Conservation (phyloP, 1,140 invertebrate genomes). For the Piezodorus guildinii region DNA sequence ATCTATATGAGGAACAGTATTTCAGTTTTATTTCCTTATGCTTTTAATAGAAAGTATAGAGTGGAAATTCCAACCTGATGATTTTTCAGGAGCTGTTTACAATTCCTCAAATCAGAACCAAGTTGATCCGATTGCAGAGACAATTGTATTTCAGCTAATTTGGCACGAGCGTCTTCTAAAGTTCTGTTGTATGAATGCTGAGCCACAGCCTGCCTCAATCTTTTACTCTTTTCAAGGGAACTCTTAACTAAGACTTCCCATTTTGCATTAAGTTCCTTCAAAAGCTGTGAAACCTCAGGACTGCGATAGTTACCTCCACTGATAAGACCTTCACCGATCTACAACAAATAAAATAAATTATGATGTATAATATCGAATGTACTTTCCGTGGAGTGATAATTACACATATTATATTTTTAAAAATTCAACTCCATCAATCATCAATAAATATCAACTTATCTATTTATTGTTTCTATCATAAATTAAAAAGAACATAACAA, state of each 20-base stretch:
- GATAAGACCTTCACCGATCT: conserved; percentile 53
- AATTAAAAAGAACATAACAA: too few relatives aligned
- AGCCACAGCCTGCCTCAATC: conserved; percentile 63
- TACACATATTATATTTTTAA: too few relatives aligned
- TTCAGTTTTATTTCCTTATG: too few relatives aligned
- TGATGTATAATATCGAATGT: too few relatives aligned
- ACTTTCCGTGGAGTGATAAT: too few relatives aligned
- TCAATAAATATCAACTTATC: too few relatives aligned
- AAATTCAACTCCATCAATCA: too few relatives aligned
- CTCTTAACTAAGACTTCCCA: conserved; percentile 58
- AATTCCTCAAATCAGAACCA: conserved; percentile 73
- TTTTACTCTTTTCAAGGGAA: conserved; percentile 72
- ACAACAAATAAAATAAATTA: background rate
- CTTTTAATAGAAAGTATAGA: too few relatives aligned
- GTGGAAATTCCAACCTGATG: conserved; percentile 60
- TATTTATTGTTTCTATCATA: too few relatives aligned
- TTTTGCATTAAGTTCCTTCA: conserved; percentile 55
- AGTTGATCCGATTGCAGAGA: conserved; percentile 67
- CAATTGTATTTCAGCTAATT: conserved; percentile 64
- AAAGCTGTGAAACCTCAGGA: conserved; percentile 49
- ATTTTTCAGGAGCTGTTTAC: conserved; percentile 77
- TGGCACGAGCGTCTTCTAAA: conserved; percentile 66
- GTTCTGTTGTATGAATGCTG: conserved; percentile 67
- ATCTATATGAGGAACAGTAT: too few relatives aligned
- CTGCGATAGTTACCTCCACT: conserved; percentile 56